Base-by-base conservation (phyloP, 2,888 invertebrate genomes). In the Gortyna flavago region DNA sequence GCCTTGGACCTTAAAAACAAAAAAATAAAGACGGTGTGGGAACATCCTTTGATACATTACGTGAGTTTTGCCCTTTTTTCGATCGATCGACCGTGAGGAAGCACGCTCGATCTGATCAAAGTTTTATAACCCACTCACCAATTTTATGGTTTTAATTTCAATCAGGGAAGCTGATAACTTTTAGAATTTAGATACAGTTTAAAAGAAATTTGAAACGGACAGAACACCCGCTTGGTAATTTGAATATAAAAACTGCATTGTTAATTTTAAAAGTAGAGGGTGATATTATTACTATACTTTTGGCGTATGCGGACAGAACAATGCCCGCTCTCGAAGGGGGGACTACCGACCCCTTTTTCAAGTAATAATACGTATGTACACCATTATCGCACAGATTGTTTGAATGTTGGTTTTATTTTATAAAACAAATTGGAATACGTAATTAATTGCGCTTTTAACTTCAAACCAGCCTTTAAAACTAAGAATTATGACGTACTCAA, bases 21-120 rank as follows among this genome's bases (percentile, higher is more conserved):
- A 51, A 51, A 51, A 51, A 93, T 91, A 89, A 85, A 89, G 88
- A 89, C 85, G 90, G 92, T 95, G 95, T 95, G 95, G 95, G 95
- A 96, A 95, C 95, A 89, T 93, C 91, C 93, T 92, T 92, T 92
- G 90, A 89, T 81, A 84, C 73, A 77, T 89, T 90, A 88, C 88
- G 87, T 87, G 85, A 86, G 86, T 88, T 91, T 91, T 90, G 83
- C 84, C 89, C 87, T 90, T 91, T 93, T 93, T 91, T 89, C 71
- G 62, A 79, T 80, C 79, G 77, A 81, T 81, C 82, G 88, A 86
- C 88, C 89, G 89, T 84, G 87, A 92, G 92, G 93, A 93, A 92
- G 92, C 90, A 89, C 88, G 91, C 90, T 89, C 88, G 87, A 91
- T 92, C 90, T 88, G 91, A 93, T 92, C 90, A 85, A 90, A 90